Conservation (phyloP, 1,140 invertebrate genomes). For the Latrodectus geometricus region DNA sequence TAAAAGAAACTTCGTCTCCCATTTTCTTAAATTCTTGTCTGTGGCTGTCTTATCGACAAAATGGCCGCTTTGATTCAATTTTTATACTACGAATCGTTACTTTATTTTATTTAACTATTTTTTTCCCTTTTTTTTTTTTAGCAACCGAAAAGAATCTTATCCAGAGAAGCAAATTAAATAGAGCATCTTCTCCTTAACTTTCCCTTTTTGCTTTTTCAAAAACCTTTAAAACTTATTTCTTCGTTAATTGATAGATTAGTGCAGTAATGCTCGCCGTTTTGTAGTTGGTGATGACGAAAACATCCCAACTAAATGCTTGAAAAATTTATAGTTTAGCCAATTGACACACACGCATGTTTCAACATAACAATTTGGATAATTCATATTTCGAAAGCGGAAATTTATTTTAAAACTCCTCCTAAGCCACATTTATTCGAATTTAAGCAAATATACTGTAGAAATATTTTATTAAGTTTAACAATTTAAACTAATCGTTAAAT, state of each 20-base stretch:
- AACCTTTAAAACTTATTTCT: not conserved
- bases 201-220: not conserved
- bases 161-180: slow-evolving; percentile 24
- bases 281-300: no score
- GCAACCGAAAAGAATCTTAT: not conserved
- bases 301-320: no score
- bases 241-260: slow-evolving; percentile 17
- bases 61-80: slow-evolving; percentile 55
- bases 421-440: no score
- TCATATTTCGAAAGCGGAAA: no score
- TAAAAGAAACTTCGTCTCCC: slow-evolving; percentile 43
- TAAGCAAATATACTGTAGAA: no score
- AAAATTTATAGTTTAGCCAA: no score
- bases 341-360: no score
- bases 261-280: not conserved
- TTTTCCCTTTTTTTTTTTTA: not conserved
- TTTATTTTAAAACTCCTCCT: no score
- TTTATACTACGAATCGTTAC: slow-evolving; percentile 7
- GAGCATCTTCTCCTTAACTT: not conserved
- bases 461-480: no score
- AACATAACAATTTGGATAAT: no score
- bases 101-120: not conserved
- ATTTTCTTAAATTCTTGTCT: slow-evolving; percentile 59
- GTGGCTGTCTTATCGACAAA: slow-evolving; percentile 51
- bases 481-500: no score